A percentile compares a stretch with the other conserved stretches of the same genome.
These are phyloP conservation scores for Augiades crinisus DNA, from an alignment of 2,888 invertebrate species.

Conservation along the genomic window DNA sequence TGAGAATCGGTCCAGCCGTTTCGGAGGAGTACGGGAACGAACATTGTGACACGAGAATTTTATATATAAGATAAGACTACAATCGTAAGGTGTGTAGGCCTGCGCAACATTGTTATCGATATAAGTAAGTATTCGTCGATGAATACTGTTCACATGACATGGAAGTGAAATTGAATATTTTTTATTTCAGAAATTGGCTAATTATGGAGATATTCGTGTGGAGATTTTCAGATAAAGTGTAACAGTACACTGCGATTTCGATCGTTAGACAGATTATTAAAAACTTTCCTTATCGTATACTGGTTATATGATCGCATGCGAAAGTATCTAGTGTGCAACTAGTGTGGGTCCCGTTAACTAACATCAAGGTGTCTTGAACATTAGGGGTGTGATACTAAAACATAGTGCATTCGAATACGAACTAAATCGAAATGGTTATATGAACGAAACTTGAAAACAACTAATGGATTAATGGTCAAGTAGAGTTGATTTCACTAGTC, in stretches of 20 bases:
- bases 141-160: constrained; percentile 55
- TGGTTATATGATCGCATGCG: constrained; percentile 59
- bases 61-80: too few species aligned
- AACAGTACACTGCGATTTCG: constrained; percentile 54
- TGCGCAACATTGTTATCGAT: constrained; percentile 42
- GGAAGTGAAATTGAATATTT: constrained; percentile 51
- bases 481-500: constrained; percentile 83
- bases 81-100: too few species aligned
- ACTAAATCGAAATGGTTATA: constrained; percentile 66
- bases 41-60: too few species aligned
- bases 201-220: constrained; percentile 59
- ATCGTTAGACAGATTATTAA: constrained; percentile 33
- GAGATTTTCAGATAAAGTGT: constrained; percentile 53
- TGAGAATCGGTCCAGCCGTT: too few species aligned
- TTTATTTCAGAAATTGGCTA: constrained; percentile 68
- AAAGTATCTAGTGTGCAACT: constrained; percentile 44
- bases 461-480: constrained; percentile 78
- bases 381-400: constrained; percentile 73
- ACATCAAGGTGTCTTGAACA: constrained; percentile 61
- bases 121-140: constrained; percentile 48
- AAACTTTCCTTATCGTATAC: constrained; percentile 67
- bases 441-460: constrained; percentile 57
- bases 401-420: constrained; percentile 76
- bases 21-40: too few species aligned
- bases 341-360: constrained; percentile 41